phyloP scores from a whole-genome alignment of 2,113 vertebrate species.

The Lathamus discolor region DNA sequence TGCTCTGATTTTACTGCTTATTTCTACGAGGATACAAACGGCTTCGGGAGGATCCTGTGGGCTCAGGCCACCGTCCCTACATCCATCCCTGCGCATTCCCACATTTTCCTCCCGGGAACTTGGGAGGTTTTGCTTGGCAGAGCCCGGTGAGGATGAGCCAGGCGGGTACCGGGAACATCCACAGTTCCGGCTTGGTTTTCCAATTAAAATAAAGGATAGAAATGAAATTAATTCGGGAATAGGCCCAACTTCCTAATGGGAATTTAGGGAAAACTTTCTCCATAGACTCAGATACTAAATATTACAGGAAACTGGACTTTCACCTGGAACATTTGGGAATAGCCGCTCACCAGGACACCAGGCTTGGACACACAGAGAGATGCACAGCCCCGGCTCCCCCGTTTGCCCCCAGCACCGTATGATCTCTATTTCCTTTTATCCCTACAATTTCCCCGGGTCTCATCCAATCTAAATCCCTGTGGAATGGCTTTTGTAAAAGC shows the following conservation, averaged over 20 bases:
- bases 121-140: not conserved
- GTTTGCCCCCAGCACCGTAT: not conserved
- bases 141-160: not conserved
- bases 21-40: not conserved
- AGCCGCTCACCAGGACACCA: accelerated
- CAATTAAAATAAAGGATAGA: not conserved
- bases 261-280: not conserved
- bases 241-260: not conserved
- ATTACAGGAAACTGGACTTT: accelerated
- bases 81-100: accelerated
- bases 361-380: not conserved
- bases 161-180: not conserved
- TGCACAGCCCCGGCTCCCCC: not conserved
- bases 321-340: not conserved
- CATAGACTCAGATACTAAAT: not conserved
- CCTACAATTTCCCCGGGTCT: not conserved
- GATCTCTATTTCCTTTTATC: not conserved
- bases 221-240: not conserved
- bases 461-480: accelerated
- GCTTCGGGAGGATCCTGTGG: not conserved
- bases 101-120: not conserved
- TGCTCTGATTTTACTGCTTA: not conserved
- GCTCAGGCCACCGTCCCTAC: accelerated
- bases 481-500: not conserved
- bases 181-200: not conserved